These are phyloP conservation scores for Aphaenogaster floridana DNA, from an alignment of 1,140 invertebrate genomes.

Conservation along the genomic window DNA sequence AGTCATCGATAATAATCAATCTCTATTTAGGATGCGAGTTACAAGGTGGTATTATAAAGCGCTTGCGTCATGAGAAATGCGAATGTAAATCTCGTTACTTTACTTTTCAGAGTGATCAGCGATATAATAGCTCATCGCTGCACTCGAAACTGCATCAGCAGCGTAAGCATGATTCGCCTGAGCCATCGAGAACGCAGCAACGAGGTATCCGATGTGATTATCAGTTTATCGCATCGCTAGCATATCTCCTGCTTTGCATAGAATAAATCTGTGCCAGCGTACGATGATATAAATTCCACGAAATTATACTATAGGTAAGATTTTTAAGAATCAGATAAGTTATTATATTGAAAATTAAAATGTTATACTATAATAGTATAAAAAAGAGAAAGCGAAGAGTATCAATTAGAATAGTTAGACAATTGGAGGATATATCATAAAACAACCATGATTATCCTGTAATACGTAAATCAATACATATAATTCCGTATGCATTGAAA, in stretches of 20 bases:
- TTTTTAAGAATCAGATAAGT: background rate
- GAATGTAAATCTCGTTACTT: conserved; percentile 53
- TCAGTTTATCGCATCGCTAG: conserved; percentile 58
- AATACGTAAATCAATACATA: conserved; percentile 1
- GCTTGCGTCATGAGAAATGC: conserved; percentile 42
- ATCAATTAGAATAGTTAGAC: background rate
- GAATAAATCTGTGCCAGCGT: conserved; percentile 22
- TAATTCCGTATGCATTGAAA: background rate
- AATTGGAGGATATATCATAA: background rate
- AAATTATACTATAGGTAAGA: background rate
- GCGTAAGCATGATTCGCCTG: conserved; percentile 54
- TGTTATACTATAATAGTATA: background rate
- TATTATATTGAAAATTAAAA: background rate
- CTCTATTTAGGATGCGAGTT: conserved; percentile 29
- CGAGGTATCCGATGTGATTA: conserved; percentile 43
- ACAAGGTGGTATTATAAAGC: conserved; percentile 31
- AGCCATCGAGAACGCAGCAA: conserved; percentile 43
- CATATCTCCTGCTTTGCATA: conserved; percentile 39
- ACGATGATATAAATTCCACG: background rate
- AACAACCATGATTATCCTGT: background rate
- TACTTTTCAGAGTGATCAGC: conserved; percentile 47
- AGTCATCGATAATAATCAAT: conserved; percentile 31
- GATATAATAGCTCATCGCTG: conserved; percentile 48
- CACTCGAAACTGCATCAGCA: conserved; percentile 51
- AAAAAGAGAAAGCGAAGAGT: background rate